Percentiles rank a stretch among this genome's conserved stretches.
These are phyloP conservation scores for Drosophila buzzatii DNA, from an alignment of 2,888 invertebrate species.

Conservation along the genomic window DNA sequence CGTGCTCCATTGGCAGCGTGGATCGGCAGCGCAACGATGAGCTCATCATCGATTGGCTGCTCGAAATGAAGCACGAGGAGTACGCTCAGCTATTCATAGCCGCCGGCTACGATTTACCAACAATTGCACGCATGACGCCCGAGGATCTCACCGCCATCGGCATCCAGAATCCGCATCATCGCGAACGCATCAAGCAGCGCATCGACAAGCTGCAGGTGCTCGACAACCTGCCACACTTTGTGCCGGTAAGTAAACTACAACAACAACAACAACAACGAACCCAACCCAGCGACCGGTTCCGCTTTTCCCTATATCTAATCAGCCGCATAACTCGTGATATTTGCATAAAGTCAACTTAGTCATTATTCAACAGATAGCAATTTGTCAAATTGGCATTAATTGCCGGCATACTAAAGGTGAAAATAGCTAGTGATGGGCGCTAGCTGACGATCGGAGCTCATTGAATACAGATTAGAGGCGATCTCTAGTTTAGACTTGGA, in stretches of 20 bases:
- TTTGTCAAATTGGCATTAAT: slow-evolving; percentile 78
- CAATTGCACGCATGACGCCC: slow-evolving; percentile 99
- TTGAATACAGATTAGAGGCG: neutral
- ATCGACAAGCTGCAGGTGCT: slow-evolving; percentile 97
- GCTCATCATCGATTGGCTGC: slow-evolving; percentile 97
- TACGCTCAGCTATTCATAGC: slow-evolving; percentile 96
- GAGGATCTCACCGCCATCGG: slow-evolving; percentile 95
- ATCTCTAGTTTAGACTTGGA: neutral
- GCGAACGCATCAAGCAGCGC: slow-evolving; percentile 97
- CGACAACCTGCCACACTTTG: slow-evolving; percentile 97
- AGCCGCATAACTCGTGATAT: slow-evolving; percentile 58
- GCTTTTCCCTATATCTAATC: slow-evolving; percentile 59
- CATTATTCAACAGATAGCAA: slow-evolving; percentile 42
- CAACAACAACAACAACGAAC: no score
- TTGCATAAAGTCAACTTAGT: slow-evolving; percentile 54
- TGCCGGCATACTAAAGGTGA: slow-evolving; percentile 38
- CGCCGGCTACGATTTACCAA: slow-evolving; percentile 98
- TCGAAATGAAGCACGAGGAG: slow-evolving; percentile 96
- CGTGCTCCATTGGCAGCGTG: slow-evolving; percentile 91
- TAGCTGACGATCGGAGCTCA: neutral
- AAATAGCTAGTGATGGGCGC: slow-evolving; percentile 7
- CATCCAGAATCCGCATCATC: slow-evolving; percentile 98
- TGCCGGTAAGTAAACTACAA: slow-evolving; percentile 89
- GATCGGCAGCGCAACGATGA: slow-evolving; percentile 94
- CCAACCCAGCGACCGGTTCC: slow-evolving; percentile 22